Evolutionary conservation across 2,888 invertebrate genomes (phyloP).

Genomic region (Pardosa pseudoannulata): DNA sequence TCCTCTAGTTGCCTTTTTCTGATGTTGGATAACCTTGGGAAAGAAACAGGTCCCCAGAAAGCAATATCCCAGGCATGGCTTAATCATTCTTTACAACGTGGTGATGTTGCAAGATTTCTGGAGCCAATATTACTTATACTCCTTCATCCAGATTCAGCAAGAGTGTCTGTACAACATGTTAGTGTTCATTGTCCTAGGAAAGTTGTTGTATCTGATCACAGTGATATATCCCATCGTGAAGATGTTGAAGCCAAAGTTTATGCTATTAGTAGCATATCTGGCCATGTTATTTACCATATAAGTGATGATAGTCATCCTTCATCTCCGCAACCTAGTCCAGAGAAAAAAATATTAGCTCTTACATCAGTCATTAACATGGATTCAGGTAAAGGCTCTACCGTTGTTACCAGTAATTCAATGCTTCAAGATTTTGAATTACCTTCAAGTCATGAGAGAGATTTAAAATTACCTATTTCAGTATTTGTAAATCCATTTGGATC

Average conservation of each 20-base stretch:
- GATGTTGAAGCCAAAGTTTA: constrained; percentile 82
- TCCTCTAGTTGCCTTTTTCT: constrained; percentile 83
- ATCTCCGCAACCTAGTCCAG: constrained; percentile 75
- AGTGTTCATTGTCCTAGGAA: constrained; percentile 76
- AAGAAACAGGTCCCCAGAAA: constrained; percentile 81
- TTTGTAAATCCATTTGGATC: constrained; percentile 83
- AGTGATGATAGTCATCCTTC: constrained; percentile 75
- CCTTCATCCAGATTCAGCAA: constrained; percentile 86
- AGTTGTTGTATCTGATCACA: constrained; percentile 72
- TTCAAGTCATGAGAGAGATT: constrained; percentile 78
- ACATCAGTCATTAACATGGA: constrained; percentile 79
- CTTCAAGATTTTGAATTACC: constrained; percentile 80
- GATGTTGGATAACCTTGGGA: constrained; percentile 84
- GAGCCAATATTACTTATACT: constrained; percentile 87
- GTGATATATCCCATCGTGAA: constrained; percentile 75
- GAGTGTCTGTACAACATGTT: constrained; percentile 86
- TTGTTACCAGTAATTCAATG: constrained; percentile 76
- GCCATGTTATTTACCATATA: constrained; percentile 82
- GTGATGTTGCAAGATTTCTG: constrained; percentile 87
- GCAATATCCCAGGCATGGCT: constrained; percentile 87
- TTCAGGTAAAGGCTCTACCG: constrained; percentile 78
- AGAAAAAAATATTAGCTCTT: constrained; percentile 80
- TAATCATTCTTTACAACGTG: constrained; percentile 83
- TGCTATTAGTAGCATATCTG: constrained; percentile 89
- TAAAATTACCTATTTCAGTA: constrained; percentile 81